Evolutionary conservation across 2,797 vertebrate species (phyloP), one percentile per base, ranked within the genome.

Genomic region (Pangasius krempfi): DNA sequence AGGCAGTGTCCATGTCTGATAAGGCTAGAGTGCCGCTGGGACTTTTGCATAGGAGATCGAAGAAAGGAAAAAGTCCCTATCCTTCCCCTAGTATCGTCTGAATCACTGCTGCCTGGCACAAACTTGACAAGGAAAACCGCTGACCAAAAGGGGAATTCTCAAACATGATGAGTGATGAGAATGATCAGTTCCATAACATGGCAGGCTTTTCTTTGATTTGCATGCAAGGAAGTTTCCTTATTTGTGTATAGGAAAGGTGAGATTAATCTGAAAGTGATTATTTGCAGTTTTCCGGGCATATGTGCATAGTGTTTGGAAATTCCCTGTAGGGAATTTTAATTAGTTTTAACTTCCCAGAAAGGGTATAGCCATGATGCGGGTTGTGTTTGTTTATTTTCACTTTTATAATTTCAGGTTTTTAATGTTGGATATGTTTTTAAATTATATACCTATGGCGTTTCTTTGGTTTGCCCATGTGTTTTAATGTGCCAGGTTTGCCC

Each of bases 21-120:
- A 92, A 84, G 86, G 50, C 79, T 88, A 91, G 82, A 68, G 90
- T 91, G 83, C 68, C 86, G 76, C 84, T 91, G 90, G 81, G 75
- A 91, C 79, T 47, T 90, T 66, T 86, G 84, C 90, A 90, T 86
- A 70, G 90, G 54, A 52, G 82, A 62, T 30, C 33, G 70, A 58
- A 6, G 82, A 89, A 72, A 68, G 90, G 78, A 60, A 92, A 92
- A 93, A 89, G 88, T 92, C 93, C 92, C 89, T 91, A 87, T 66
- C 85, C 88, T 90, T 92, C 87, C 76, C 54, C 33, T 80, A 72
- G 84, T 88, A 86, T 88, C 58, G 70, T 88, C 88, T 91, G 92
- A 93, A 91, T 93, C 89, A 93, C 92, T 89, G 52, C 78, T 90
- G 91, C 91, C 88, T 93, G 93, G 93, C 92, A 93, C 76, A 25